Evolutionary conservation across 2,888 invertebrate species (phyloP).

Genomic region (Amaurobius ferox): DNA sequence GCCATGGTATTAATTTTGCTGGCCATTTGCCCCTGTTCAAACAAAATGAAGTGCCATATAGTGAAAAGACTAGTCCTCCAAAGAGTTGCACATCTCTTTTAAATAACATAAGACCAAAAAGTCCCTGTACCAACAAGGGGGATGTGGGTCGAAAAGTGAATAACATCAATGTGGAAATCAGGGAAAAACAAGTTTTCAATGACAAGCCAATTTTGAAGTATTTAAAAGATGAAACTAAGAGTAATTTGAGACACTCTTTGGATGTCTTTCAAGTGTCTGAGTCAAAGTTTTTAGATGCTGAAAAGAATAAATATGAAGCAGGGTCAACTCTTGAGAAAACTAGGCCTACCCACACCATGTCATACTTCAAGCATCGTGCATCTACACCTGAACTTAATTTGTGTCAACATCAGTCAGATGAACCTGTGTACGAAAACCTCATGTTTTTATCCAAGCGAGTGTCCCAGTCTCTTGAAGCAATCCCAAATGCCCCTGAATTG

Average conservation of each 20-base stretch:
- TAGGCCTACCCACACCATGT: constrained; percentile 42
- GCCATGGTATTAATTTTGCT: constrained; percentile 33
- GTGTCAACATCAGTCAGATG: constrained; percentile 42
- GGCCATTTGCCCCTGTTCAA: constrained; percentile 76
- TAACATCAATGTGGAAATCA: constrained; percentile 64
- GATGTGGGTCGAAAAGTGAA: constrained; percentile 75
- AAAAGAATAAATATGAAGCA: constrained; percentile 72
- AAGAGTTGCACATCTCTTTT: constrained; percentile 48
- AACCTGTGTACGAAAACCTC: constrained; percentile 70
- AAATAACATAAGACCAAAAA: constrained; percentile 71
- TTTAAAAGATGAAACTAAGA: constrained; percentile 36
- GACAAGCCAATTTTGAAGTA: constrained; percentile 31
- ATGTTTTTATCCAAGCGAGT: constrained; percentile 76
- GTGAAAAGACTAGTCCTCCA: constrained; percentile 64
- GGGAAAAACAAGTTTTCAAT: constrained; percentile 15
- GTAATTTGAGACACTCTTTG: constrained; percentile 46
- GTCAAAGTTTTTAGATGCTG: constrained; percentile 72
- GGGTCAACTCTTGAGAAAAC: constrained; percentile 73
- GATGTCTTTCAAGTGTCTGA: constrained; percentile 61
- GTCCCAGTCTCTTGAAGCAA: constrained; percentile 81
- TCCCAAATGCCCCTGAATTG: constrained; percentile 78
- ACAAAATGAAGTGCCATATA: constrained; percentile 46
- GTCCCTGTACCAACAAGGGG: constrained; percentile 66
- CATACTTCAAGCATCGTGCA: constrained; percentile 65
- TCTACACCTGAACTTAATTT: constrained; percentile 68